Conservation (phyloP, 1,140 invertebrate genomes). For the Campoletis sonorensis region DNA sequence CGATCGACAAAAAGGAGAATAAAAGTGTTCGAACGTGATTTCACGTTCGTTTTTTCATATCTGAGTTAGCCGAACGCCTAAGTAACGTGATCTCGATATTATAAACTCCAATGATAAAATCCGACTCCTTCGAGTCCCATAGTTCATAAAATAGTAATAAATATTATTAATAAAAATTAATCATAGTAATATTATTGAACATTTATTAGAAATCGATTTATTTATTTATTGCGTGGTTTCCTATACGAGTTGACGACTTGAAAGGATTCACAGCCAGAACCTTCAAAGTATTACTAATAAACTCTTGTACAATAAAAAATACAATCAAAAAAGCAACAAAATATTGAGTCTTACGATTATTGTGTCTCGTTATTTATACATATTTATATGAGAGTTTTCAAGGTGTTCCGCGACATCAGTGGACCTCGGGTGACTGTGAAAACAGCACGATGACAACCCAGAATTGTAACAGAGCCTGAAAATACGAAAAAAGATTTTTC, state of each 20-base stretch:
- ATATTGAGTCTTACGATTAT: background rate
- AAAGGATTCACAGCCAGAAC: conserved; percentile 39
- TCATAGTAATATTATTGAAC: background rate
- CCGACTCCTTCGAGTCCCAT: too few species aligned
- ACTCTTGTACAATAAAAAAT: conserved; percentile 43
- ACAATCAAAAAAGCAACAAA: conserved; percentile 19
- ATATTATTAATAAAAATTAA: background rate
- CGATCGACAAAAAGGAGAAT: too few species aligned
- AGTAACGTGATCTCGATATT: conserved; percentile 7
- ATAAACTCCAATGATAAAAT: background rate
- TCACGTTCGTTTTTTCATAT: conserved; percentile 10
- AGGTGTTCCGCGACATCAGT: conserved; percentile 62
- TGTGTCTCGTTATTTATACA: conserved; percentile 19
- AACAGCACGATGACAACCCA: conserved; percentile 85
- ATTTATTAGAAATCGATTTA: conserved; percentile 41
- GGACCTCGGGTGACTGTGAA: conserved; percentile 83
- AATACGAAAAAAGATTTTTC: conserved; percentile 53
- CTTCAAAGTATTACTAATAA: conserved; percentile 48
- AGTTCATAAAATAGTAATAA: background rate
- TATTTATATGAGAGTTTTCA: background rate
- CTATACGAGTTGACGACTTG: conserved; percentile 29
- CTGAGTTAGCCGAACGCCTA: conserved; percentile 13
- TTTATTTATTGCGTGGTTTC: conserved; percentile 47
- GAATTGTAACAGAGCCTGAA: conserved; percentile 82
- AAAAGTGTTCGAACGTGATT: too few species aligned